Evolutionary conservation across 2,888 invertebrate species (phyloP).

Genomic region (Eudemis profundana): DNA sequence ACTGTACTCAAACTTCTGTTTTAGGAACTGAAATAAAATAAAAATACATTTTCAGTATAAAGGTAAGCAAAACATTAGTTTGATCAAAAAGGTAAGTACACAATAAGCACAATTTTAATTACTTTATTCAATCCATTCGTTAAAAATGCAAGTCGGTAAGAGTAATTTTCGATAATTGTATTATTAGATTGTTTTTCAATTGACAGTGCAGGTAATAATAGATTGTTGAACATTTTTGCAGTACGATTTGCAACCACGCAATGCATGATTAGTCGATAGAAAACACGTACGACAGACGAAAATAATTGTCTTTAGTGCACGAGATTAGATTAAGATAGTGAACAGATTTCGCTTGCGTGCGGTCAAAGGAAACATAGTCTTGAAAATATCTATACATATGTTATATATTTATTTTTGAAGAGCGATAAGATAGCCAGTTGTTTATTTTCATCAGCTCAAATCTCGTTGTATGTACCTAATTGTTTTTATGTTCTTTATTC

Average conservation of each 20-base stretch:
- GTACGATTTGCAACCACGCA: constrained; percentile 24
- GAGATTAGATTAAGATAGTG: too few relatives aligned
- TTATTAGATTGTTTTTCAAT: constrained; percentile 23
- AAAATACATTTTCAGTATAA: not conserved
- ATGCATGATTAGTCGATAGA: constrained; percentile 19
- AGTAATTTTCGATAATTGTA: constrained; percentile 26
- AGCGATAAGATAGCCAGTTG: too few relatives aligned
- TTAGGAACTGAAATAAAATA: too few relatives aligned
- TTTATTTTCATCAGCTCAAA: too few relatives aligned
- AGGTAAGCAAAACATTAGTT: not conserved
- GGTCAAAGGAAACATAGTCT: too few relatives aligned
- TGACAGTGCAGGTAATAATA: constrained; percentile 10
- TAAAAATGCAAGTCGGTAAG: not conserved
- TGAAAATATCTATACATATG: too few relatives aligned
- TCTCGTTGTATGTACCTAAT: too few relatives aligned
- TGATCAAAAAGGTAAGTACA: not conserved
- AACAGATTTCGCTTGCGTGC: not conserved
- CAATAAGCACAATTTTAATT: not conserved
- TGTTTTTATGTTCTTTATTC: too few relatives aligned
- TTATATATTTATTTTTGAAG: too few relatives aligned
- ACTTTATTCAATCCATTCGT: constrained; percentile 4
- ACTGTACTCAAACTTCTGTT: too few relatives aligned
- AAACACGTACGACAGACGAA: constrained; percentile 3
- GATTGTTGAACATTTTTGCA: constrained; percentile 23
- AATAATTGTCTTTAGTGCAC: constrained; percentile 7